Base-by-base conservation (phyloP, 2,888 invertebrate species). In the Cerastis rubricosa region DNA sequence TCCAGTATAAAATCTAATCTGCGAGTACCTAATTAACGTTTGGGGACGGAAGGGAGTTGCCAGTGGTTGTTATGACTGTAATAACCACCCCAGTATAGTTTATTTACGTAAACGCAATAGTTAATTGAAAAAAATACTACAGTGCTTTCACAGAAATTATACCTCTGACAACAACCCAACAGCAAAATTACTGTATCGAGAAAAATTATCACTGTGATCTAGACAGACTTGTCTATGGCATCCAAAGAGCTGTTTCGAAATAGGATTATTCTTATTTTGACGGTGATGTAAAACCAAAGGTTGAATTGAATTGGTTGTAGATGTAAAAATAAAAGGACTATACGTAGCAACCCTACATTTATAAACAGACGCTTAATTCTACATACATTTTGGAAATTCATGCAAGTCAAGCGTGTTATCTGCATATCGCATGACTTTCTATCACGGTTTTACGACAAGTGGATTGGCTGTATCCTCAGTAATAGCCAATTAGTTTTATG, bases 401-500 rank as follows among this genome's bases (percentile, higher is more conserved):
- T 81, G 81, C 80, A 87, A 84, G 75, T 77, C 75, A 73, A 73
- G 65, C 74, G 35, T 75, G 70, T 73, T 82, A 86, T 90, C 86
- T 89, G 86, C 87, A 87, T 87, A 89, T 89, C 65, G 84, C 85
- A 77, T 81, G 89, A 81, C 82, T 88, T 90, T 90, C 88, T 88
- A 90, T 91, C 91, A 90, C 74, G 83, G 84, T 89, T 91, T 91
- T 89, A 90, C 89, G 87, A 86, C 86, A 87, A 89, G 83, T 81
- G 89, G 86, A 90, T 89, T 85, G 88, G 83, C 88, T 87, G 87
- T 88, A 89, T 89, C 89, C 87, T 81, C 85, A 66, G 87, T 90
- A 91, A 92, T 89, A 85, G 90, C 88, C 91, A 91, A 92, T 92
- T 92, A 92, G 90, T 92, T 92, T 91, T 90, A 92, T 89, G 89